Evolutionary conservation across 2,888 invertebrate species (phyloP).

Genomic region (Marasmarcha lunaedactyla): DNA sequence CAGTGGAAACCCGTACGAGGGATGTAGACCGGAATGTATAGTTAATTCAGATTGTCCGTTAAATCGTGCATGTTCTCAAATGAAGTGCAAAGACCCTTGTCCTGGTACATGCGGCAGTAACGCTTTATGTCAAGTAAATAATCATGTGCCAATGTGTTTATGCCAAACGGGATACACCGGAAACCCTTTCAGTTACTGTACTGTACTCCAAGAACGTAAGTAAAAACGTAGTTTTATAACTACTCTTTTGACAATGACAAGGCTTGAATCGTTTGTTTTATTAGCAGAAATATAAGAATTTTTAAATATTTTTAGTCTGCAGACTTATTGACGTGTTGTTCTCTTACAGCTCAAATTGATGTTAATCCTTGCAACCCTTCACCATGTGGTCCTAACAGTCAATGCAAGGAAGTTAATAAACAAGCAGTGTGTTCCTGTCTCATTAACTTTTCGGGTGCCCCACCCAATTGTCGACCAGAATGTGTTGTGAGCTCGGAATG

Average conservation of each 20-base stretch:
- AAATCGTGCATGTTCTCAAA: slow-evolving; percentile 77
- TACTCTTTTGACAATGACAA: no score
- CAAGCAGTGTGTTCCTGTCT: slow-evolving; percentile 81
- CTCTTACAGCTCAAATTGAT: slow-evolving; percentile 39
- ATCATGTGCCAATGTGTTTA: slow-evolving; percentile 79
- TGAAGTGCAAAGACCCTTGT: slow-evolving; percentile 83
- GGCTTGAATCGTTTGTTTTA: not conserved
- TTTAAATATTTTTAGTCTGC: no score
- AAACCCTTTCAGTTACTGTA: slow-evolving; percentile 75
- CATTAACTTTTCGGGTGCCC: slow-evolving; percentile 73
- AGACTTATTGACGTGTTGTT: no score
- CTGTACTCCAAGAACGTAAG: slow-evolving; percentile 57
- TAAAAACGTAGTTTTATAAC: slow-evolving; percentile 15
- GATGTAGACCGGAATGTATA: slow-evolving; percentile 81
- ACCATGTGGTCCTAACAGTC: slow-evolving; percentile 83
- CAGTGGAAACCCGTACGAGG: slow-evolving; percentile 83
- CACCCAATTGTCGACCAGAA: slow-evolving; percentile 80
- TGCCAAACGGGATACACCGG: slow-evolving; percentile 76
- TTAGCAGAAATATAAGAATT: no score
- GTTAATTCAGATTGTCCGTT: slow-evolving; percentile 80
- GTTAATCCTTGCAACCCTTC: slow-evolving; percentile 56
- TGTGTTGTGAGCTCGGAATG: slow-evolving; percentile 79
- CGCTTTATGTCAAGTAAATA: slow-evolving; percentile 79
- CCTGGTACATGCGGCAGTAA: slow-evolving; percentile 82
- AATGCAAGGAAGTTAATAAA: slow-evolving; percentile 77